Base-by-base conservation (phyloP, 92 coral and sea anemone species). In the Porites rus region DNA sequence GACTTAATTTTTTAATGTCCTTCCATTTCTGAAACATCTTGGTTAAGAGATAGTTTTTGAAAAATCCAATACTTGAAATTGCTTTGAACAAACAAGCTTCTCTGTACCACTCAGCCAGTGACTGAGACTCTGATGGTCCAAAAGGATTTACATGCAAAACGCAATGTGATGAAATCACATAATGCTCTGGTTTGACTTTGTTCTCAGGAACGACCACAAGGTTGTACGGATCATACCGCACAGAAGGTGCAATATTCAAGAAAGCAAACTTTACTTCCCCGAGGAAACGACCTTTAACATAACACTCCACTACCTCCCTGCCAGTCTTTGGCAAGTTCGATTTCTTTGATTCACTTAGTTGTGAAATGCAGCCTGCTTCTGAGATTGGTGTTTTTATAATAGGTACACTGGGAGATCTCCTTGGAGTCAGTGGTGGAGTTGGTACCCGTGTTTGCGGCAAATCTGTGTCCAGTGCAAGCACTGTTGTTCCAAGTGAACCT, bases 121-220 rank as follows among this genome's bases (percentile, higher is more conserved):
- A 87, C 82, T 93, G 92, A 10, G 96, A 81, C 81, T 97, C 99
- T 62, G 99, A 92, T 60, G 99, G 99, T 7, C 92, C 77, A 76
- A 87, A 86, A 17, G 95, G 96, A 17, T 86, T 78, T 66, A 97
- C 94, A 82, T 97, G 98, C 28, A 97, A 93, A 38, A 97, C 90
- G 60, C 98, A 92, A 82, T 97, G 95, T 8, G 99, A 92, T n/a
- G 99, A 97, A 64, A 97, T 91, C 72, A 97, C 93, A 90, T 90
- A 97, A 84, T 97, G 98, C 52, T 97, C 98, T 58, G 97, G 98
- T 69, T 97, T 91, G 20, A 92, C 91, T 77, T 90, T 93, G 21
- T 95, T 94, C 85, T 93, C 96, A 6, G 97, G 88, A 10, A 97
- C 98, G 53, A 86, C 98, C 63, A 97, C 91, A 67, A 97, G 83